Evolutionary conservation across 2,797 vertebrate species (phyloP), one percentile per base, ranked within the genome.

Genomic region (Argya squamiceps): DNA sequence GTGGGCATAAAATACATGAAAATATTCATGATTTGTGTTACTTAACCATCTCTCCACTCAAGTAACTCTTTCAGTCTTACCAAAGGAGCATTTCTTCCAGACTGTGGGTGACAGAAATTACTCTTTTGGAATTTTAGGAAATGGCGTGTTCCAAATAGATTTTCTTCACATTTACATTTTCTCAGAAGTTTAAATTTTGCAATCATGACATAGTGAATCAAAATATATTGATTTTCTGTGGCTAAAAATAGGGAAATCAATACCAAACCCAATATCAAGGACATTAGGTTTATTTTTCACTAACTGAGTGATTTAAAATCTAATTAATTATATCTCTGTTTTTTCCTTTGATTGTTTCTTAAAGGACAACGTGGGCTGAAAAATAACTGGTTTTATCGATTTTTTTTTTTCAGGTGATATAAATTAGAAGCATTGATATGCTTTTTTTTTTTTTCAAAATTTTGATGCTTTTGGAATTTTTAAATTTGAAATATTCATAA

Each of bases 221-320:
- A 14, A 80, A 10, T 50, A 71, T 83, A 37, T 92, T 92, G 64
- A 83, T 91, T 94, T 95, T 92, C 79, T 87, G 30, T 16, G 19
- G 46, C 34, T 69, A 91, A 91, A 97, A 88, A 50, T 43, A 87
- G 7, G 22, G 30, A 86, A 95, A 93, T 87, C 76, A 64, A 93
- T 96, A 71, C 12, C 39, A 88, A 91, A 95, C 32, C 49, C 8
- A 26, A 86, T 86, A 44, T 92, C n/a, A 85, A 84, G 68, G 27
- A 73, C 6, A 17, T 71, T 69, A 56, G 8, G n/a, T 88, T 93
- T 94, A 55, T 89, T 96, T 95, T 92, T 94, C 69, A 60, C 21
- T 89, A 73, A 73, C 29, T 59, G 29, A 93, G 36, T 39, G 26
- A 67, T 74, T 96, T 81, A 65, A 92, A 86, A 77, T 63, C 19